Evolutionary conservation across 2,113 vertebrate genomes (phyloP), one percentile per base, ranked within the genome.

Genomic region (Cromileptes altivelis): DNA sequence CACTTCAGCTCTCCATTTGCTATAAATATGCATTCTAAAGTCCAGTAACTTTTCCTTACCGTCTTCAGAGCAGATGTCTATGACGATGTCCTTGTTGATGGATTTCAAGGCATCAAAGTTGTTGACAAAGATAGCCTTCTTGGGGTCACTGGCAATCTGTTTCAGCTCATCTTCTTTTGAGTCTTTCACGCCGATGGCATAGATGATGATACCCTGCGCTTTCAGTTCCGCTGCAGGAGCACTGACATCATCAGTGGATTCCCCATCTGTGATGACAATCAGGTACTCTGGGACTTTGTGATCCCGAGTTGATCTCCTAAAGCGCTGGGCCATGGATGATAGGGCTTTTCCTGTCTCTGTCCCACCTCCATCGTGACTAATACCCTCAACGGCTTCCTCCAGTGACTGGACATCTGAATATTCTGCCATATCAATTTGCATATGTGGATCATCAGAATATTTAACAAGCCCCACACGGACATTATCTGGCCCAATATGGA

Each of bases 391-490:
- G 1, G 93, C 96, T 2, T 8, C 70, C 77, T 93, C 84, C 80
- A 97, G 33, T 0, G n/a, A 47, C 0, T 5, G 27, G 37, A 42
- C 68, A 7, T 71, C 82, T 56, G 82, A 33, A 58, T 94, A 40
- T 2, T 73, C 7, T 7, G 37, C 55, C 72, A 97, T 85, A 52
- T 45, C 49, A 15, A 97, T 94, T 19, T 96, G 82, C 3, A 65
- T 56, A 8, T 25, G 56, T 2, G 93, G 61, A 0, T 0, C 0
- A 2, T 62, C 13, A 2, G 91, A 85, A 56, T 94, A 97, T 63
- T 96, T 96, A n/a, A 94, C 78, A 0, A 97, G 88, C 4, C 97
- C 97, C 23, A 97, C 85, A 8, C 93, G 93, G 6, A 97, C 92
- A 30, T 81, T 70, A 15, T 94, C 42, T 0, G 87, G 85, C 19